A percentile compares a stretch with the other conserved stretches of the same genome.
phyloP scores from a whole-genome alignment of 2,113 vertebrate species.

The Odocoileus virginianus region DNA sequence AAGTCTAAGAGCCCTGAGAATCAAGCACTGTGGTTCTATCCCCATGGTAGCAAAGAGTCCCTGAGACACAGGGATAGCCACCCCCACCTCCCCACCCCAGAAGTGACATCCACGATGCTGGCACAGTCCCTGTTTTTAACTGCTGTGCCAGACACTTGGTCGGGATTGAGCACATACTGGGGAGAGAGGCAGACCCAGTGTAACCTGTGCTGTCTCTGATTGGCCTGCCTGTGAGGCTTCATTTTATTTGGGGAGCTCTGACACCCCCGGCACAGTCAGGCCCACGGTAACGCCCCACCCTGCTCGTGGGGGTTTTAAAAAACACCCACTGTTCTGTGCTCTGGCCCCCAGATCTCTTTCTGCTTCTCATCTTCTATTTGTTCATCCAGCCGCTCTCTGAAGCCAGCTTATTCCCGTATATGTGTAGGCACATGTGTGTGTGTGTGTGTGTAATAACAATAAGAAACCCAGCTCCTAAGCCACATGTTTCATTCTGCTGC shows the following conservation, averaged over 20 bases:
- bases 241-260: background rate
- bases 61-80: background rate
- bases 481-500: constrained; percentile 63
- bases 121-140: background rate
- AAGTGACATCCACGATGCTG: background rate
- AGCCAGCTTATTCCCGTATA: background rate
- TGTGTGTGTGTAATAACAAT: background rate
- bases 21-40: background rate
- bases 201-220: background rate
- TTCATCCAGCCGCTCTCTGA: background rate
- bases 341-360: background rate
- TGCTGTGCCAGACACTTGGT: background rate
- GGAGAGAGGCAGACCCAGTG: background rate
- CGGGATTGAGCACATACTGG: background rate
- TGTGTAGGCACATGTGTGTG: background rate
- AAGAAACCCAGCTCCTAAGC: constrained; percentile 48
- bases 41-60: background rate
- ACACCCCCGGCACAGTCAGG: background rate
- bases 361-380: background rate
- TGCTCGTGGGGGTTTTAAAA: background rate
- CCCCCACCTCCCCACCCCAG: background rate
- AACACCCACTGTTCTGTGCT: background rate
- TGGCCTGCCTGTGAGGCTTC: background rate
- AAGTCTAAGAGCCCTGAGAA: background rate
- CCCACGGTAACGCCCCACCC: background rate